phyloP scores from a whole-genome alignment of 2,888 invertebrate species.

The Synanthedon myopaeformis region DNA sequence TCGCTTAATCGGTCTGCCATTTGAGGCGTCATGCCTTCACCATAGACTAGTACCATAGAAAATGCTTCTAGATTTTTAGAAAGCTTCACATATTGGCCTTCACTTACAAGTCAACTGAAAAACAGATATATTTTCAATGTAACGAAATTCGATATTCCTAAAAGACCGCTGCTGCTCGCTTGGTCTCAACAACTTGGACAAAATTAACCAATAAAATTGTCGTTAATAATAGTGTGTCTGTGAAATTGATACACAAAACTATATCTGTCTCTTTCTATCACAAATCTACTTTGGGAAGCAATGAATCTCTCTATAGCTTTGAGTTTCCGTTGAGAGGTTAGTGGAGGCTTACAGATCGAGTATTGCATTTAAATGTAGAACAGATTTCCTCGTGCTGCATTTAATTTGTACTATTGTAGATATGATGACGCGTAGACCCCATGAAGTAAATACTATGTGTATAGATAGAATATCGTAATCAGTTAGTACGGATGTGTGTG shows the following conservation, averaged over 20 bases:
- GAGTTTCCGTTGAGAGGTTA: neutral
- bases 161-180: too few relatives aligned
- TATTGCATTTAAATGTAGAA: conserved; percentile 46
- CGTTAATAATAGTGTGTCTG: too few relatives aligned
- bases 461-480: conserved; percentile 19
- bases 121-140: too few relatives aligned
- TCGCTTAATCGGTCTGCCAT: conserved; percentile 1
- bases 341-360: conserved; percentile 6
- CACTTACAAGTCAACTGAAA: neutral
- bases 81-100: conserved; percentile 20
- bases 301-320: too few relatives aligned
- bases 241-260: too few relatives aligned
- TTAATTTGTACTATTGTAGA: conserved; percentile 57
- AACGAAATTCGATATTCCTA: too few relatives aligned
- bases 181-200: too few relatives aligned
- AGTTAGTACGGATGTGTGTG: conserved; percentile 20
- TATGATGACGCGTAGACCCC: conserved; percentile 48
- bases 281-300: too few relatives aligned
- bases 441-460: conserved; percentile 22
- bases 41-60: conserved; percentile 11
- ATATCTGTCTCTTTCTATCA: too few relatives aligned
- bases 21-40: neutral
- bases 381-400: conserved; percentile 49
- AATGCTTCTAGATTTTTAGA: conserved; percentile 54
- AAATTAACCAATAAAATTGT: too few relatives aligned